These are phyloP conservation scores for Heliconius congener DNA, from an alignment of 1,140 invertebrate genomes.

Conservation along the genomic window DNA sequence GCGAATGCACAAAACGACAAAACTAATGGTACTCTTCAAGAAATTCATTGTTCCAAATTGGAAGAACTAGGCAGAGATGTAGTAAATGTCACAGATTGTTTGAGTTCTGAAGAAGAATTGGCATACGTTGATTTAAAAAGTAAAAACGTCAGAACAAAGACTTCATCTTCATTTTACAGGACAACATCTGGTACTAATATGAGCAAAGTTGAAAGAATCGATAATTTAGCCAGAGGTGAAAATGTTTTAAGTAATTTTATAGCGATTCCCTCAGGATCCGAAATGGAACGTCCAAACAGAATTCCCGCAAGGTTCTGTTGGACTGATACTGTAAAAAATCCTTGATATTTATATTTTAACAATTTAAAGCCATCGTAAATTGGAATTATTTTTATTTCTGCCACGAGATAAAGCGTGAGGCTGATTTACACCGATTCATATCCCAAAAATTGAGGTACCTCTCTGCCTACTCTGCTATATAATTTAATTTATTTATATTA, in stretches of 20 bases:
- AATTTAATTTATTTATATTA: background rate
- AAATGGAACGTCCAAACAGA: constrained; percentile 49
- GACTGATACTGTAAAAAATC: constrained; percentile 55
- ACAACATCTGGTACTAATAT: background rate
- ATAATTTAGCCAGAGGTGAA: constrained; percentile 52
- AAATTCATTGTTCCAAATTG: constrained; percentile 51
- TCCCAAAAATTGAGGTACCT: too few species aligned
- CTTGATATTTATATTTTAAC: background rate
- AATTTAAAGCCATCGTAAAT: too few species aligned
- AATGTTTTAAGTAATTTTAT: constrained; percentile 38
- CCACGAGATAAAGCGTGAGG: too few species aligned
- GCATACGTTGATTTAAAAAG: constrained; percentile 38
- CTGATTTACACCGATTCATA: too few species aligned
- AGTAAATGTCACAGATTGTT: constrained; percentile 45
- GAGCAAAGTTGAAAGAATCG: constrained; percentile 34
- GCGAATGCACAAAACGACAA: constrained; percentile 23
- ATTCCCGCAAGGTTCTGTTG: constrained; percentile 68
- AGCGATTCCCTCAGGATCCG: constrained; percentile 40
- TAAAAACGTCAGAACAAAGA: constrained; percentile 36
- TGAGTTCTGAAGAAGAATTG: constrained; percentile 59
- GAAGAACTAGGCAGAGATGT: constrained; percentile 66
- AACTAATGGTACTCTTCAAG: constrained; percentile 27
- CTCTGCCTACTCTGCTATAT: too few species aligned
- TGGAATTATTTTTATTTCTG: too few species aligned
- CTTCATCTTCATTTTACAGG: constrained; percentile 18